Conservation (phyloP, 2,888 invertebrate species). For the Lithophane socia region DNA sequence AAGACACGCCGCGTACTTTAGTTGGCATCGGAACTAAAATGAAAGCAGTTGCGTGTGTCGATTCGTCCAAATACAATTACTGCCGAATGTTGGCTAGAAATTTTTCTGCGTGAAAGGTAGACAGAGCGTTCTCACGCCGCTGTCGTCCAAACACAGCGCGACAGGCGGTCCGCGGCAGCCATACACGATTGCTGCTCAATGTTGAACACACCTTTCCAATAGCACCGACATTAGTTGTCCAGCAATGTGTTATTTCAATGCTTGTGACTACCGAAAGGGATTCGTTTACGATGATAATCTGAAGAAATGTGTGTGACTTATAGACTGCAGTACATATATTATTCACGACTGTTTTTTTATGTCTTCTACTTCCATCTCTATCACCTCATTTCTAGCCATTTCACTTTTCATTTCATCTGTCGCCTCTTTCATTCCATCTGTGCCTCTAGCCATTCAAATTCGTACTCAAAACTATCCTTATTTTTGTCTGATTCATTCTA, state of each 20-base stretch:
- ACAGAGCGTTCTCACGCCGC: too few relatives aligned
- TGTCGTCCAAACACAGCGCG: too few relatives aligned
- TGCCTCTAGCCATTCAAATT: background rate
- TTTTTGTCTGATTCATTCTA: background rate
- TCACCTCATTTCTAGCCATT: background rate
- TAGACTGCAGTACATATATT: slow-evolving; percentile 51
- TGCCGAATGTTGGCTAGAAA: too few relatives aligned
- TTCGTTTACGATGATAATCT: slow-evolving; percentile 48
- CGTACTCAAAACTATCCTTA: background rate
- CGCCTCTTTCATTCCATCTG: background rate
- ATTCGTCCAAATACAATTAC: too few relatives aligned
- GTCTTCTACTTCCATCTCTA: too few relatives aligned
- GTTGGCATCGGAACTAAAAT: too few relatives aligned
- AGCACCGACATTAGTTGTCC: slow-evolving; percentile 36
- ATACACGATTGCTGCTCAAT: too few relatives aligned
- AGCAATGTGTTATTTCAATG: slow-evolving; percentile 40
- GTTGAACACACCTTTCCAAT: background rate
- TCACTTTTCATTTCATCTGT: background rate
- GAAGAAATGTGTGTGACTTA: slow-evolving; percentile 49
- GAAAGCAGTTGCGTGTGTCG: too few relatives aligned
- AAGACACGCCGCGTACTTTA: too few relatives aligned
- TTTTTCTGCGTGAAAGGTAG: too few relatives aligned
- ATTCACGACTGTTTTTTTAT: background rate
- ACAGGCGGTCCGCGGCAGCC: too few relatives aligned
- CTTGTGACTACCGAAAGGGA: slow-evolving; percentile 56